Base-by-base conservation (phyloP, 2,797 vertebrate genomes). In the Mormyrus hasselquistii region DNA sequence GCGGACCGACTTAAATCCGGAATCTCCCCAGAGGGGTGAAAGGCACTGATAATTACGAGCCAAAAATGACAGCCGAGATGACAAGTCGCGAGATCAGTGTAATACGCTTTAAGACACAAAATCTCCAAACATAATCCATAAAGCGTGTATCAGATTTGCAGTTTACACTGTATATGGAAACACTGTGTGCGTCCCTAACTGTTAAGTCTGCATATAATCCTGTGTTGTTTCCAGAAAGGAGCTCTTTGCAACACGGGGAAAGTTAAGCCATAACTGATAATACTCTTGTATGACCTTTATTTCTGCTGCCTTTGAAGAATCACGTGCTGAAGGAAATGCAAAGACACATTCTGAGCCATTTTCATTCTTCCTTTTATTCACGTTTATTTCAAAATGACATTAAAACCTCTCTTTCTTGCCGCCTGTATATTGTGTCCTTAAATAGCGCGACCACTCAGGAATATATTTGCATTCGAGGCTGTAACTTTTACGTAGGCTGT, bases 201-300 rank as follows among this genome's bases (percentile, higher is more conserved):
- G 16, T 44, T 7, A 79, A 79, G 73, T 47, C 38, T 79, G 16
- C 34, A 41, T 79, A 79, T n/a, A 79, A 47, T 79, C 14, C 41
- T 2, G 73, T n/a, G 73, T 19, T 79, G 73, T 38, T 41, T 79
- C 73, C 73, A 44, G 38, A 34, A 19, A 41, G 19, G 6, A n/a
- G 73, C 73, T 47, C 6, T 47, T 79, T 19, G 73, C 19, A 79
- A 79, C 41, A 47, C 16, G 19, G 41, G 73, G 6, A 79, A 79
- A 79, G 73, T 79, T 79, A 41, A 47, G 73, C 16, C 38, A 79
- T 47, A 79, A 79, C 38, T 79, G 73, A 79, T 19, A 44, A 79
- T 79, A 79, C 38, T 79, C 73, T n/a, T 19, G 7, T n/a, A 79
- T 79, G 73, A 79, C 73, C 73, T 79, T 79, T 41, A 79, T 79